phyloP scores from a whole-genome alignment of 2,888 invertebrate genomes.

The Chelonus formosanus region DNA sequence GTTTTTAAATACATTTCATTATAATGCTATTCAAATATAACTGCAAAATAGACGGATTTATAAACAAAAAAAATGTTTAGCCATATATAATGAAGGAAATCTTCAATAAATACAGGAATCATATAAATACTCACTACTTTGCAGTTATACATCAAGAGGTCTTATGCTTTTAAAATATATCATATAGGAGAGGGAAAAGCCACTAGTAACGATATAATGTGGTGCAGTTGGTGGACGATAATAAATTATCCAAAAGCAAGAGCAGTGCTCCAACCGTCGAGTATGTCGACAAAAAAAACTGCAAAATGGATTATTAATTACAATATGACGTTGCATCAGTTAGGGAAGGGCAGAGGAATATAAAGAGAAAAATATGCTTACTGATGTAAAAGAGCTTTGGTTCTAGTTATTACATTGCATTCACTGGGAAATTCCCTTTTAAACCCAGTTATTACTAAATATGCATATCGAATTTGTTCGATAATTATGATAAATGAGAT shows the following conservation, averaged over 20 bases:
- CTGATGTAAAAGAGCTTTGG: neutral
- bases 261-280: slow-evolving; percentile 38
- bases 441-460: slow-evolving; percentile 8
- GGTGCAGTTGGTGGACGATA: slow-evolving; percentile 49
- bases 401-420: neutral
- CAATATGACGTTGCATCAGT: slow-evolving; percentile 42
- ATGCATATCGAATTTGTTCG: no score
- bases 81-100: neutral
- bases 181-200: slow-evolving; percentile 18
- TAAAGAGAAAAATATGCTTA: slow-evolving; percentile 2
- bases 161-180: slow-evolving; percentile 14
- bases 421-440: slow-evolving; percentile 18
- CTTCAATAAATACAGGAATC: neutral
- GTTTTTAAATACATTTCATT: no score
- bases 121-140: slow-evolving; percentile 14
- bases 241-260: slow-evolving; percentile 53
- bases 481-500: no score
- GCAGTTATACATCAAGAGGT: slow-evolving; percentile 1
- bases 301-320: slow-evolving; percentile 60
- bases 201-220: slow-evolving; percentile 45
- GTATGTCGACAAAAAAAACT: slow-evolving; percentile 45
- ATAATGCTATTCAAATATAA: no score
- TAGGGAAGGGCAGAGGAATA: slow-evolving; percentile 9
- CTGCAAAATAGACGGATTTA: no score
- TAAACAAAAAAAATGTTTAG: neutral